Percentiles rank a stretch among this genome's conserved stretches.
These are phyloP conservation scores for Nudaria mundana DNA, from an alignment of 2,888 invertebrate genomes.

Conservation along the genomic window DNA sequence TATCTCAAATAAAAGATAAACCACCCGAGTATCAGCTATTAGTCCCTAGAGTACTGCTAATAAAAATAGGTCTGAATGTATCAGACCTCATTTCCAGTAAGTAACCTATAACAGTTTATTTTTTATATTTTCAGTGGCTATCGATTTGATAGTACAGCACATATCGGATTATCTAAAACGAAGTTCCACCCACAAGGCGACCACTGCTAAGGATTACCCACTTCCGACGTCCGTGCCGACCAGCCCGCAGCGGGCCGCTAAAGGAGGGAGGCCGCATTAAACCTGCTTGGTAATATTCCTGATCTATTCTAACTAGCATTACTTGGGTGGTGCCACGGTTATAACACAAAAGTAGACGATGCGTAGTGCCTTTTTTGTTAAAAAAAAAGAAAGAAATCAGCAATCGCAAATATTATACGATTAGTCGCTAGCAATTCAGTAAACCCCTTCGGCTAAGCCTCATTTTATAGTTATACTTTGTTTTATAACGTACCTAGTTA, in stretches of 20 bases:
- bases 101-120: slow-evolving; percentile 3
- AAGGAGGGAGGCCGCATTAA: slow-evolving; percentile 68
- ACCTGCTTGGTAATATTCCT: slow-evolving; percentile 10
- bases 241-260: slow-evolving; percentile 63
- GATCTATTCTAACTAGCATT: neutral
- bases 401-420: no score
- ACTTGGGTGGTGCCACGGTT: neutral
- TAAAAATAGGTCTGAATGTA: no score
- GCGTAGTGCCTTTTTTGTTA: no score
- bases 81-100: neutral
- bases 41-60: no score
- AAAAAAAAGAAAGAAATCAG: no score
- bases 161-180: slow-evolving; percentile 92
- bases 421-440: no score
- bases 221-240: slow-evolving; percentile 55
- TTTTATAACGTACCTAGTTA: no score
- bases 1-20: no score
- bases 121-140: slow-evolving; percentile 90
- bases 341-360: neutral
- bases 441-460: no score
- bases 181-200: slow-evolving; percentile 45
- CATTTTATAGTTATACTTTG: no score
- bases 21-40: no score
- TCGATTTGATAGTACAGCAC: slow-evolving; percentile 98
- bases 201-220: slow-evolving; percentile 39